Evolutionary conservation across 2,888 invertebrate species (phyloP).

Genomic region (Cabera pusaria): DNA sequence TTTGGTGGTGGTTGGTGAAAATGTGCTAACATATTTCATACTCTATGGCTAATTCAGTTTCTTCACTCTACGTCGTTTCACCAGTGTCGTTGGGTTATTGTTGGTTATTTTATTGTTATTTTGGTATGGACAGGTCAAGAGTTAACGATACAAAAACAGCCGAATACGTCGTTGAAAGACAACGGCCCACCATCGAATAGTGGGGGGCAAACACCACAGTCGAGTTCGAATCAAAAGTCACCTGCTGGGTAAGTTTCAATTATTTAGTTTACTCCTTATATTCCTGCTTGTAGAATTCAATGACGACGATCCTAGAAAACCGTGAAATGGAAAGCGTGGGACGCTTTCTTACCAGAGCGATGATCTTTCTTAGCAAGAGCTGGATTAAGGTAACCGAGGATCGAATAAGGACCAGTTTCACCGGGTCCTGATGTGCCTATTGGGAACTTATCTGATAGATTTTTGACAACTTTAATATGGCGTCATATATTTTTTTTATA

Average conservation of each 20-base stretch:
- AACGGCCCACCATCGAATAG: slow-evolving; percentile 81
- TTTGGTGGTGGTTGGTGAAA: slow-evolving; percentile 83
- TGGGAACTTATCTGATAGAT: too few relatives aligned
- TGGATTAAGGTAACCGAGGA: too few relatives aligned
- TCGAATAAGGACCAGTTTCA: too few relatives aligned
- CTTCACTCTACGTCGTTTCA: slow-evolving; percentile 44
- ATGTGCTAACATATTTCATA: slow-evolving; percentile 82
- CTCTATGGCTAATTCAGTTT: slow-evolving; percentile 80
- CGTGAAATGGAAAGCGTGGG: too few relatives aligned
- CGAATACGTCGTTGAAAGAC: slow-evolving; percentile 94
- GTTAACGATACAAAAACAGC: slow-evolving; percentile 97
- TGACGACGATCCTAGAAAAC: too few relatives aligned
- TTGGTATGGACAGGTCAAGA: slow-evolving; percentile 87
- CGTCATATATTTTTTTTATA: too few relatives aligned
- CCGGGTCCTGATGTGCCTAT: too few relatives aligned
- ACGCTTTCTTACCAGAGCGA: too few relatives aligned
- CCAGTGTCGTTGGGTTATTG: slow-evolving; percentile 2
- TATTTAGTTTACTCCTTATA: too few relatives aligned
- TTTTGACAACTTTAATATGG: too few relatives aligned
- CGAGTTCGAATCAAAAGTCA: slow-evolving; percentile 85
- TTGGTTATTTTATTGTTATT: slow-evolving; percentile 17
- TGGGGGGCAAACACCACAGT: slow-evolving; percentile 76
- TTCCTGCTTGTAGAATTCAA: too few relatives aligned
- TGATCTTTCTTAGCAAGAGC: too few relatives aligned
- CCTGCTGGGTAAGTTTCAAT: slow-evolving; percentile 87